Evolutionary conservation across 2,888 invertebrate species (phyloP).

Genomic region (Melanargia galathea): DNA sequence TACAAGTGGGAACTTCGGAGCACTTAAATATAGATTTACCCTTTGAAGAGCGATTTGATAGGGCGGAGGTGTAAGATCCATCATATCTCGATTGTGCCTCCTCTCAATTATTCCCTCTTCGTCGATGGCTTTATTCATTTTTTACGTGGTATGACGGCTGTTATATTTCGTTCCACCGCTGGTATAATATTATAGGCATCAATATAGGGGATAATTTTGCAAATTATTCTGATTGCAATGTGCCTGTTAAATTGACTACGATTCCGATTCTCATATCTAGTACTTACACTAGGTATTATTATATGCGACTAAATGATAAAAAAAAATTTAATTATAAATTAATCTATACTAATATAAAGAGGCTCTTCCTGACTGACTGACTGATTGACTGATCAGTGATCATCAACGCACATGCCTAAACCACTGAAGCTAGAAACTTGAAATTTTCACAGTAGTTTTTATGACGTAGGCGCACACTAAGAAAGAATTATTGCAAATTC

Average conservation of each 20-base stretch:
- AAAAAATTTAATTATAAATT: too few relatives aligned
- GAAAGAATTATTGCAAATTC: too few relatives aligned
- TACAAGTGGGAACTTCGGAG: conserved; percentile 68
- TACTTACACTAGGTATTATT: too few relatives aligned
- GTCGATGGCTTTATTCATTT: conserved; percentile 73
- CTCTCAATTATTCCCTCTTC: conserved; percentile 66
- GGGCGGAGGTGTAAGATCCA: conserved; percentile 75
- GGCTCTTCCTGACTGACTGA: too few relatives aligned
- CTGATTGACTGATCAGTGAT: too few relatives aligned
- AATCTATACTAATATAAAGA: too few relatives aligned
- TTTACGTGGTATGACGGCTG: conserved; percentile 52
- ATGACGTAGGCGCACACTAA: too few relatives aligned
- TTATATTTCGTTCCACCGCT: conserved; percentile 44
- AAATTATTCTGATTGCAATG: background rate
- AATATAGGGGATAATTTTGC: background rate
- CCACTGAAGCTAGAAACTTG: too few relatives aligned
- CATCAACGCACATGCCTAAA: too few relatives aligned
- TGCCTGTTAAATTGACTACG: background rate
- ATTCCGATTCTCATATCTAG: background rate
- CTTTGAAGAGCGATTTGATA: conserved; percentile 73
- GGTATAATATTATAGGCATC: too few relatives aligned
- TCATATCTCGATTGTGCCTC: conserved; percentile 73
- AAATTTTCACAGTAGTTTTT: too few relatives aligned
- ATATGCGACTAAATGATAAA: too few relatives aligned
- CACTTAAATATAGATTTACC: conserved; percentile 81